A percentile compares a stretch with the other conserved stretches of the same genome.
These are phyloP conservation scores for Agapostemon virescens DNA, from an alignment of 2,888 invertebrate species.

Conservation along the genomic window DNA sequence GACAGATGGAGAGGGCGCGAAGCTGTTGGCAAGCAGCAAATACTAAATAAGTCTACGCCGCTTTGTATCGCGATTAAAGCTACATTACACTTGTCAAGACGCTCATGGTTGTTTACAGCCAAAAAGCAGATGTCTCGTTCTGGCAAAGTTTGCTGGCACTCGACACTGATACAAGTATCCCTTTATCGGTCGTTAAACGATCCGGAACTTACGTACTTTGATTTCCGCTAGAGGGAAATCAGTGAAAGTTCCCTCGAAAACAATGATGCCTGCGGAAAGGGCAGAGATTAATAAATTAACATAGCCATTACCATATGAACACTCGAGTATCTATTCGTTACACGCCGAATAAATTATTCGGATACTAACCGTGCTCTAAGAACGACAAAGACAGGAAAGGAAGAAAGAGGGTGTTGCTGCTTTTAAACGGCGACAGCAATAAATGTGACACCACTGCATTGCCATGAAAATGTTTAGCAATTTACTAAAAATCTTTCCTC, in stretches of 20 bases:
- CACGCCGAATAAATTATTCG: conserved; percentile 10
- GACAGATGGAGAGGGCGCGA: conserved; percentile 50
- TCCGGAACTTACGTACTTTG: conserved; percentile 53
- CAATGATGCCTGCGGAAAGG: conserved; percentile 22
- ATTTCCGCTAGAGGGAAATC: conserved; percentile 35
- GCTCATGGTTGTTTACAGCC: conserved; percentile 74
- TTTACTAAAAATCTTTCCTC: conserved; percentile 20
- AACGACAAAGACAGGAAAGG: not conserved
- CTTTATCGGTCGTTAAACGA: conserved; percentile 65
- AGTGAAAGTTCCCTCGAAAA: conserved; percentile 26
- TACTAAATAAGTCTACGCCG: conserved; percentile 68
- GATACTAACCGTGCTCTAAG: not conserved
- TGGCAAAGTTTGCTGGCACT: conserved; percentile 77
- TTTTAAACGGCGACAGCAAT: not conserved
- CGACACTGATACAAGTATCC: conserved; percentile 69
- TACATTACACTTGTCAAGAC: conserved; percentile 79
- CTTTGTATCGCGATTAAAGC: conserved; percentile 79
- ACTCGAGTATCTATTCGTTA: not conserved
- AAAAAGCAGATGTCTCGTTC: conserved; percentile 77
- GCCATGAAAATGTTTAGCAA: conserved; percentile 2
- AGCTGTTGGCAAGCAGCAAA: conserved; percentile 67
- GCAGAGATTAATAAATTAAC: conserved; percentile 34
- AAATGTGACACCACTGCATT: not conserved
- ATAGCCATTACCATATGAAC: not conserved
- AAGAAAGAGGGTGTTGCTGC: conserved; percentile 7